Evolutionary conservation across 2,113 vertebrate species (phyloP), one percentile per base, ranked within the genome.

Genomic region (Pterophyllum scalare): DNA sequence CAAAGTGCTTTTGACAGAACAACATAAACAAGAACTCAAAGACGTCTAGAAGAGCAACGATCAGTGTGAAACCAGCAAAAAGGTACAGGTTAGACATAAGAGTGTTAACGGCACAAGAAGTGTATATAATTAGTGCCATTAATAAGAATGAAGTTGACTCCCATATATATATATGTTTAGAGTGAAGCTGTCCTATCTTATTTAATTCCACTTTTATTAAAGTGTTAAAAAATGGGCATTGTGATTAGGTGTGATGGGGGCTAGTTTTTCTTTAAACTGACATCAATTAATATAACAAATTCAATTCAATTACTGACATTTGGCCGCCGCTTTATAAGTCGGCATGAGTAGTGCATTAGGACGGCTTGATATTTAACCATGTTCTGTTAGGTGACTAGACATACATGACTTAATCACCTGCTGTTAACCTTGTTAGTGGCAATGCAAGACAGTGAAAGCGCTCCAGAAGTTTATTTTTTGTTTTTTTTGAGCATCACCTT

Each of bases 401-500:
- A 89, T 76, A 46, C 13, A 11, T 62, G 52, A 79, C 24, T 12
- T 72, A 77, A 62, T 82, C 74, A 83, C 46, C 54, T 49, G 64
- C 58, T 72, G 72, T 81, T 83, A 86, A 84, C 28, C 35, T 28
- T 72, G 58, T 95, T 94, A 95, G 93, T 93, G 65, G 85, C 84
- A 86, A 52, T 88, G 84, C 85, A 94, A 90, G 85, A 87, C 88
- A 86, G 57, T 65, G 80, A 90, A 91, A 87, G 83, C 83, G 46
- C 83, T 40, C 60, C 67, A 84, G 83, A 86, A 86, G 79, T 0
- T 52, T 80, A n/a, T n/a, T 5, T 33, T 33, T 33, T 33, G 28
- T 28, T 28, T 35, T 35, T 49, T 85, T 79, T 86, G 72, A 80
- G 81, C 80, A 80, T 96, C 95, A 96, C 95, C 95, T 95, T 94